Evolutionary conservation across 1,140 invertebrate species (phyloP), one percentile per base, ranked within the genome.

Genomic region (Bicyclus anynana): DNA sequence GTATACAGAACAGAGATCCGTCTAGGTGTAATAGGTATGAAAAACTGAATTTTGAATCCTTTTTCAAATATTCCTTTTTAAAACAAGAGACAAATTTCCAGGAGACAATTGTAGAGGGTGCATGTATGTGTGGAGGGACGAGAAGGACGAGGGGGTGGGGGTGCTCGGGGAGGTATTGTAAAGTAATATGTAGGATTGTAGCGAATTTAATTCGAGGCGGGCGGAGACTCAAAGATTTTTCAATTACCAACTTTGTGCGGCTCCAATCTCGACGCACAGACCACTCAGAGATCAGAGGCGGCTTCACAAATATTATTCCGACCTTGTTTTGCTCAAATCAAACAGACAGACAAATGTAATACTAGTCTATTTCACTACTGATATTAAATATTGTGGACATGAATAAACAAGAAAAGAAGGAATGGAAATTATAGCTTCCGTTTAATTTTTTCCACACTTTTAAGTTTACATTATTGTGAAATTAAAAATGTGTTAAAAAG

Each of bases 231-330:
- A 84, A 84, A 84, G 82, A 87, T 87, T 87, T 87, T 87, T 87
- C 84, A 87, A 87, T 87, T 87, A 87, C 80, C 77, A 87, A 87
- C 82, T 87, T 85, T 87, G 82, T 85, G 77, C 80, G 75, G 69
- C 79, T 87, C 75, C 79, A 81, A 85, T 85, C 82, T 83, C 67
- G 23, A 63, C 33, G 6, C 61, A 69, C 61, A 85, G 82, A 81
- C 71, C 55, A 85, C 16, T 16, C 35, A 26, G 29, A 38, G 46
- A 23, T 50, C 16, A 42, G 18, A 40, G 35, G 5, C 29, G 17
- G 35, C 2, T 4, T 23, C 7, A 4, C 23, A 33, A 4, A 33
- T 33, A 29, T 5, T 29, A 29, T 7, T 7, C 3, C 23, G 3
- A 26, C 23, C 3, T 4, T 26, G 23, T 7, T 26, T 26, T 26